Base-by-base conservation (phyloP, 2,797 vertebrate genomes). In the Syngnathus acus region DNA sequence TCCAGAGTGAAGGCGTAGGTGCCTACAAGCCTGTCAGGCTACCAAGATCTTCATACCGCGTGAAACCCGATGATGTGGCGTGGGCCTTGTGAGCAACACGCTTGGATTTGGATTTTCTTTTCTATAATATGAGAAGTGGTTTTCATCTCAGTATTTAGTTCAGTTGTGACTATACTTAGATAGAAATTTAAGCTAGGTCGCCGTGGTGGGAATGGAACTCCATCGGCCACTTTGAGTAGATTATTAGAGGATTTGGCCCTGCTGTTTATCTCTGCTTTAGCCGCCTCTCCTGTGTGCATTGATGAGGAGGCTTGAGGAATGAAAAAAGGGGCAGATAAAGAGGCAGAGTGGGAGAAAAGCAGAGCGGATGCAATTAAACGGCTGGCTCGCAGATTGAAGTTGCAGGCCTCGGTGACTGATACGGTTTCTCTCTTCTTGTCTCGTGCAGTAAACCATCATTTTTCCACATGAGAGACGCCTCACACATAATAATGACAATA, bases 291-390 rank as follows among this genome's bases (percentile, higher is more conserved):
- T 76, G 81, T 79, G 84, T 57, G 69, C 9, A 6, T 62, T 71
- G 73, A 74, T 23, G 73, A 78, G 71, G 70, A 78, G 76, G 81
- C 76, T 78, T 74, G 75, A 83, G 79, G 77, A 87, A 78, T 77
- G 79, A 81, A 74, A 68, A 72, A 79, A 13, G 75, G 76, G 70
- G 71, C 71, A 86, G 89, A 89, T 89, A 89, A 88, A 87, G 81
- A 81, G 79, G 68, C 72, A 82, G 82, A 81, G 81, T 66, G 57
- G 73, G 79, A 85, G 84, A 81, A 82, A 76, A 82, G 79, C 81
- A 80, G 87, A 90, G 86, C 80, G 83, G 85, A 92, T 87, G 86
- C 90, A 91, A 90, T 91, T 90, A 90, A 91, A 90, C 88, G 84
- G 85, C 81, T 79, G 76, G 88, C 85, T 89, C 88, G 89, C 85